These are phyloP conservation scores for Erpornis zantholeuca DNA, from an alignment of 2,113 vertebrate species.

Conservation along the genomic window DNA sequence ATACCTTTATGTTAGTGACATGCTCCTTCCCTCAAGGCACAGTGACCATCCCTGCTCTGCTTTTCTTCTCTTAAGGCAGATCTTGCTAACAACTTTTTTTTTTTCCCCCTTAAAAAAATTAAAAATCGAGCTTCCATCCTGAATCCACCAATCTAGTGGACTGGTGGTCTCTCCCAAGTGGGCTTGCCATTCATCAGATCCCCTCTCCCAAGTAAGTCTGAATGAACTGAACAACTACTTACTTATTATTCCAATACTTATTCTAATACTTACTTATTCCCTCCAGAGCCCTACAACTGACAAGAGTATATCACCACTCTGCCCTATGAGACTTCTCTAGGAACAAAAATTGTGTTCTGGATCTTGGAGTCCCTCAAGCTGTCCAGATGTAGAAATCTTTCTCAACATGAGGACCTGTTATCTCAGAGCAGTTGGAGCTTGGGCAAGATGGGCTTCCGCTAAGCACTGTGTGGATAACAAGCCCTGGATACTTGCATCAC, in stretches of 20 bases:
- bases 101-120: not conserved
- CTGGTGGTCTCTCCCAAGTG: not conserved
- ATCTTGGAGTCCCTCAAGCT: not conserved
- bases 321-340: not conserved
- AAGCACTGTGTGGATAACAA: not conserved
- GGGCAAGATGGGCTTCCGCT: not conserved
- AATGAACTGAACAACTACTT: not conserved
- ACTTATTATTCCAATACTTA: too few relatives aligned
- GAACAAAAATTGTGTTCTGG: not conserved
- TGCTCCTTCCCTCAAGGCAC: not conserved
- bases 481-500: not conserved
- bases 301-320: not conserved
- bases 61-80: not conserved
- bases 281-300: not conserved
- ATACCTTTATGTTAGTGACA: not conserved
- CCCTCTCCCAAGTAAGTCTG: not conserved
- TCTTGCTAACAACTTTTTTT: not conserved
- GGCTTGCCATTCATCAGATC: not conserved
- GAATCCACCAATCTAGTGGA: constrained; percentile 42
- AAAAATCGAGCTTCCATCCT: not conserved
- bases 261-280: not conserved
- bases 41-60: not conserved
- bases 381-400: not conserved
- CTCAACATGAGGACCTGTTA: not conserved
- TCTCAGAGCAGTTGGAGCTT: not conserved